Percentiles rank a stretch among this genome's conserved stretches.
Evolutionary conservation across 2,797 vertebrate species (phyloP).

Genomic region (Austrolebias charrua): DNA sequence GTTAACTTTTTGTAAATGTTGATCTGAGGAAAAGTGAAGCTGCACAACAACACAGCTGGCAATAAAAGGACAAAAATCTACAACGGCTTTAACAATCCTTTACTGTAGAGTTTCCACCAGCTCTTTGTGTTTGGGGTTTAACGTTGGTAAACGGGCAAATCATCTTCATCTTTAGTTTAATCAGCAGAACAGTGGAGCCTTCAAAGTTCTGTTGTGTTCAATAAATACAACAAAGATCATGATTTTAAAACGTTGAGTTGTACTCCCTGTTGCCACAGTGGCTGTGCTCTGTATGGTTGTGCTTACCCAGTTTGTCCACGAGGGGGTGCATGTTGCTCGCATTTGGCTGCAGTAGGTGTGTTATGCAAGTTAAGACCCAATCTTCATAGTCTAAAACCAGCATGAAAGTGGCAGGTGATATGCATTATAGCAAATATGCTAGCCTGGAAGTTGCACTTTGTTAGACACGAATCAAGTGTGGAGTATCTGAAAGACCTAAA

Average conservation of each 20-base stretch:
- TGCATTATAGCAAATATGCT: too few species aligned
- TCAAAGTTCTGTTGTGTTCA: not conserved
- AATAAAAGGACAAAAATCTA: constrained; percentile 77
- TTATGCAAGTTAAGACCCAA: too few species aligned
- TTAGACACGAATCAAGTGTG: too few species aligned
- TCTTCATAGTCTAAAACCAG: too few species aligned
- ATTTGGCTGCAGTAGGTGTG: too few species aligned
- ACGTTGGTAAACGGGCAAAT: constrained; percentile 81
- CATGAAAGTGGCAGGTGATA: too few species aligned
- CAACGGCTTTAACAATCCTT: constrained; percentile 70
- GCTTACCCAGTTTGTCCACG: too few species aligned
- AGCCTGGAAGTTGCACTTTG: too few species aligned
- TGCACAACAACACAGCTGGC: constrained; percentile 76
- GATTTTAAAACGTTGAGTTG: not conserved
- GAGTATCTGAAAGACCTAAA: too few species aligned
- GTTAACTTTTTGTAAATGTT: constrained; percentile 61
- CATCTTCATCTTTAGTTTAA: constrained; percentile 70
- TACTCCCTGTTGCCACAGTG: too few species aligned
- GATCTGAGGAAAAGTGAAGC: constrained; percentile 59
- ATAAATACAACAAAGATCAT: not conserved
- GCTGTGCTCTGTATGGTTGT: too few species aligned
- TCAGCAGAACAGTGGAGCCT: constrained; percentile 38
- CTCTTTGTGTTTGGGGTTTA: constrained; percentile 81
- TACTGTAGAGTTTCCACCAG: constrained; percentile 72
- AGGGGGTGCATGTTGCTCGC: too few species aligned